A percentile compares a stretch with the other conserved stretches of the same genome.
Evolutionary conservation across 2,113 vertebrate species (phyloP).

Genomic region (Hypomesus transpacificus): DNA sequence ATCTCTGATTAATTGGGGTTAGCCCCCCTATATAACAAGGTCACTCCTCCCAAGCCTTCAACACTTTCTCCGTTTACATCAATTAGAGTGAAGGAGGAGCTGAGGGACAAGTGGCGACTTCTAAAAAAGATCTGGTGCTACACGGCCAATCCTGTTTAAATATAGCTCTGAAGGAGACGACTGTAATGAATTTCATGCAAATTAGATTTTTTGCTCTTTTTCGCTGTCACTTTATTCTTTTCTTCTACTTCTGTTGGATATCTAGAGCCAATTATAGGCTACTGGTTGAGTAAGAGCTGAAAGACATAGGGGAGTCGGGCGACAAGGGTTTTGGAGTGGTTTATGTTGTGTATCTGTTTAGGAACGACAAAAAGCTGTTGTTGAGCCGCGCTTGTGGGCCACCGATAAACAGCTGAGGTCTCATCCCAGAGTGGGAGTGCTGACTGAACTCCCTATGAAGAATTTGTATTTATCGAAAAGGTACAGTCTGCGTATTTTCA

Average conservation of each 20-base stretch:
- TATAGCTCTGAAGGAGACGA: constrained; percentile 70
- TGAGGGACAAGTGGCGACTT: constrained; percentile 63
- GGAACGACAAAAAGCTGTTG: too few relatives aligned
- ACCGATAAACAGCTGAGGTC: too few relatives aligned
- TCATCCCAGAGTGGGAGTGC: too few relatives aligned
- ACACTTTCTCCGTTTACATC: constrained; percentile 88
- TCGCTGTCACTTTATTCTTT: constrained; percentile 40
- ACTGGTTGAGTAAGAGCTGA: too few relatives aligned
- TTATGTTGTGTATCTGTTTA: too few relatives aligned
- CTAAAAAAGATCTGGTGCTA: constrained; percentile 59
- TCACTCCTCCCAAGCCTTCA: constrained; percentile 82
- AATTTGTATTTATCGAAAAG: too few relatives aligned
- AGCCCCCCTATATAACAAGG: constrained; percentile 83
- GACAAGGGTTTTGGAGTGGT: too few relatives aligned
- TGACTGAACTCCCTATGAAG: too few relatives aligned
- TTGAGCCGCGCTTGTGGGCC: too few relatives aligned
- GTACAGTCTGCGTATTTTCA: too few relatives aligned
- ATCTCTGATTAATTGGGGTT: constrained; percentile 94
- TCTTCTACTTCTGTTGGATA: constrained; percentile 25
- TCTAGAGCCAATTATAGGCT: constrained; percentile 53
- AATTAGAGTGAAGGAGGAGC: constrained; percentile 68
- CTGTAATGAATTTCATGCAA: constrained; percentile 78
- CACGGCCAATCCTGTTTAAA: constrained; percentile 66
- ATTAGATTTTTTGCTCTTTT: constrained; percentile 56
- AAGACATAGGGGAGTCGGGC: too few relatives aligned